Percentiles rank a stretch among this genome's conserved stretches.
Conservation (phyloP, 2,113 vertebrate species). For the Chloropsis hardwickii region DNA sequence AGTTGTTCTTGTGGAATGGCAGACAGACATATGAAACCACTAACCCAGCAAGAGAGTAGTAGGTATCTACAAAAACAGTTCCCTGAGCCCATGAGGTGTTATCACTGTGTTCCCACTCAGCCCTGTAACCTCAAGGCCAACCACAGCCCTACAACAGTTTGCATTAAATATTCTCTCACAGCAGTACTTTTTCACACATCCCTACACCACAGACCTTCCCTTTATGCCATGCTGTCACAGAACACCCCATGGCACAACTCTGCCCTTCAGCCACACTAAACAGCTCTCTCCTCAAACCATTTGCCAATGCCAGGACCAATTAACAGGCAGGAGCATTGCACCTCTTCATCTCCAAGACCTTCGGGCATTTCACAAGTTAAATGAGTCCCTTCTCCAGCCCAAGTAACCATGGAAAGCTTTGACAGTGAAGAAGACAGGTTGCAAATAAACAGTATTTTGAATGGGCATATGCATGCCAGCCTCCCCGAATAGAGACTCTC, state of each 20-base stretch:
- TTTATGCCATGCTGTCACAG: fast-evolving
- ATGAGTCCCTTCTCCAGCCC: background rate
- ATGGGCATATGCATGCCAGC: too few relatives aligned
- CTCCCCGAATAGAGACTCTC: background rate
- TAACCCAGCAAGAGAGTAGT: background rate
- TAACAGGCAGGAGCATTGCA: background rate
- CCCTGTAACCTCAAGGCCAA: background rate
- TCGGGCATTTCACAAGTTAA: background rate
- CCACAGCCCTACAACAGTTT: background rate
- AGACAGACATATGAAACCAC: background rate
- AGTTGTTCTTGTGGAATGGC: background rate
- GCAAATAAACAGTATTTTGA: background rate
- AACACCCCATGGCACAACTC: background rate
- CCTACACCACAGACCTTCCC: background rate
- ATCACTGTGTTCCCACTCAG: background rate
- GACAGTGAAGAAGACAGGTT: background rate
- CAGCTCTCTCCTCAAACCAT: background rate
- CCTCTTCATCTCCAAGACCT: background rate
- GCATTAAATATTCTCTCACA: background rate
- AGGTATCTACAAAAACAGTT: background rate
- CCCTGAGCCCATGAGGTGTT: background rate
- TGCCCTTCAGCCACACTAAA: background rate
- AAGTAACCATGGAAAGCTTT: background rate
- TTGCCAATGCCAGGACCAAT: background rate
- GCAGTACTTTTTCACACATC: background rate